Evolutionary conservation across 2,113 vertebrate genomes (phyloP).

Genomic region (Tamias sibiricus): DNA sequence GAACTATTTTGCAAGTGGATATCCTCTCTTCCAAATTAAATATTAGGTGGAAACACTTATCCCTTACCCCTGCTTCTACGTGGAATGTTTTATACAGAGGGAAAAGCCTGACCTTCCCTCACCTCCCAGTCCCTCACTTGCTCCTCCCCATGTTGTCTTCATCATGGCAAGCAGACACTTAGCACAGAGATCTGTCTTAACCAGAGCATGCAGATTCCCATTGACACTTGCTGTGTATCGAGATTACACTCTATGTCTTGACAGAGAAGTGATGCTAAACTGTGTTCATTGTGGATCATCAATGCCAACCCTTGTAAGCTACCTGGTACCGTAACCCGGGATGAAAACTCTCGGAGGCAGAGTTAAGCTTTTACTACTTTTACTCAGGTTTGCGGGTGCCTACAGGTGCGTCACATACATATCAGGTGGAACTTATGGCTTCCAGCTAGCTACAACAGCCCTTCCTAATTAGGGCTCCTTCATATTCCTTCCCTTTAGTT

Average conservation of each 20-base stretch:
- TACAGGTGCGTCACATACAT: too few relatives aligned
- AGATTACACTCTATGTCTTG: background rate
- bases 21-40: background rate
- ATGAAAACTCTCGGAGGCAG: too few relatives aligned
- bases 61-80: background rate
- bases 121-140: too few relatives aligned
- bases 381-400: too few relatives aligned
- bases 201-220: background rate
- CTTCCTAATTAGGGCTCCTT: too few relatives aligned
- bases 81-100: background rate
- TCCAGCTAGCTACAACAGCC: too few relatives aligned
- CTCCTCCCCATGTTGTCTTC: background rate
- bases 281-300: background rate
- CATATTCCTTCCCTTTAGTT: too few relatives aligned
- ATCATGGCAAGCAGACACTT: background rate
- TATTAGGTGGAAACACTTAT: background rate
- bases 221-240: rapidly evolving
- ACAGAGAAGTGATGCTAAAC: background rate
- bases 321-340: too few relatives aligned
- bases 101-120: background rate
- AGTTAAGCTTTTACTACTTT: too few relatives aligned
- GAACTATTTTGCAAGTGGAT: background rate
- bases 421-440: too few relatives aligned
- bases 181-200: background rate
- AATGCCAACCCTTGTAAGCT: too few relatives aligned